Conservation (phyloP, 2,797 vertebrate species). For the Trachops cirrhosus region DNA sequence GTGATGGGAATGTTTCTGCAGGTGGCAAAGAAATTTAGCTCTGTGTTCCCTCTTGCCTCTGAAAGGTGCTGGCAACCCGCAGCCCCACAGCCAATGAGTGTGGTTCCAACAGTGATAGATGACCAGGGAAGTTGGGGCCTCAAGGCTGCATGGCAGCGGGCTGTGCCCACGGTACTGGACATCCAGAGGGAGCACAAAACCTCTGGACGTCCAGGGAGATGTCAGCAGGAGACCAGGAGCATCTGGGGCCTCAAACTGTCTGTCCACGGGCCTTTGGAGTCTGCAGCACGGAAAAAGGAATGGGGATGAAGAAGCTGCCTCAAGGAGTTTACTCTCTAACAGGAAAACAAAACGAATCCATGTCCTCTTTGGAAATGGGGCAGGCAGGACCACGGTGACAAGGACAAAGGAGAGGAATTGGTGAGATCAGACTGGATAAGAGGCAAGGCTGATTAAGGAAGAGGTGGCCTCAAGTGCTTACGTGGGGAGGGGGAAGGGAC, state of each 20-base stretch:
- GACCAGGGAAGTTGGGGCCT: neutral
- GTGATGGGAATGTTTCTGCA: constrained; percentile 37
- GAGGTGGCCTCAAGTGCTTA: neutral
- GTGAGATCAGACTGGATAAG: neutral
- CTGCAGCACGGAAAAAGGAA: neutral
- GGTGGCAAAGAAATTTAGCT: constrained; percentile 8
- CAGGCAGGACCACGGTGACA: neutral
- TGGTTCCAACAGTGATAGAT: neutral
- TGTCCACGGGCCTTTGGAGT: neutral
- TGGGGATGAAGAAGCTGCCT: neutral
- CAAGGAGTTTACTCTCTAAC: neutral
- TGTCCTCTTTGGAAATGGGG: neutral
- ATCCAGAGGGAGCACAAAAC: neutral
- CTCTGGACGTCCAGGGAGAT: neutral
- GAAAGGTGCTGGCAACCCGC: neutral
- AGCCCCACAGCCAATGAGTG: neutral
- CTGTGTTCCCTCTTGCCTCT: constrained; percentile 39
- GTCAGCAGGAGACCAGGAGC: neutral
- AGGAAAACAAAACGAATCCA: neutral
- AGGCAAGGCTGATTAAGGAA: neutral
- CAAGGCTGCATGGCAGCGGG: neutral
- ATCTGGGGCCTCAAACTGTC: neutral
- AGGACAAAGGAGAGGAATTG: neutral
- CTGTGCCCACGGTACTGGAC: neutral
- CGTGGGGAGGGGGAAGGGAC: neutral